Evolutionary conservation across 1,140 invertebrate species (phyloP).

Genomic region (Helicoverpa armigera): DNA sequence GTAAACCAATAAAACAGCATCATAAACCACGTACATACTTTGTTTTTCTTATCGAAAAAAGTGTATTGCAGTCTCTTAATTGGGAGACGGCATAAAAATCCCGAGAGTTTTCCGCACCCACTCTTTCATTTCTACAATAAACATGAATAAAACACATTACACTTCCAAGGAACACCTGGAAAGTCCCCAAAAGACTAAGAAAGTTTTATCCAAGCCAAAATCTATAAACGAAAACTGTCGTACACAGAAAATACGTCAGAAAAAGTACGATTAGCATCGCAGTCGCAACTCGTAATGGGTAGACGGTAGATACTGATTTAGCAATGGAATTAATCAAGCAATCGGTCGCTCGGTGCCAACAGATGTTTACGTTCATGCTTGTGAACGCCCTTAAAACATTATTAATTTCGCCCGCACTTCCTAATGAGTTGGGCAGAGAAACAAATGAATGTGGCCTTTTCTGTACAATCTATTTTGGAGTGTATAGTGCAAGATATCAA

Average conservation of each 20-base stretch:
- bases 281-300: conserved; percentile 29
- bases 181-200: neutral
- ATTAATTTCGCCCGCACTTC: conserved; percentile 35
- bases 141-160: neutral
- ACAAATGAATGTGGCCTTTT: conserved; percentile 18
- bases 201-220: conserved; percentile 18
- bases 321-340: conserved; percentile 61
- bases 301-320: conserved; percentile 47
- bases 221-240: conserved; percentile 1
- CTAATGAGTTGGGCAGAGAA: conserved; percentile 23
- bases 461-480: neutral
- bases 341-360: conserved; percentile 56
- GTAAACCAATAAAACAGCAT: no score
- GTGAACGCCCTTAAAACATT: conserved; percentile 27
- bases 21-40: no score
- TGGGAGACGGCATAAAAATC: no score
- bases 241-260: conserved; percentile 30
- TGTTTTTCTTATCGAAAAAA: no score
- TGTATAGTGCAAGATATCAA: neutral
- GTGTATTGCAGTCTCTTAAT: no score
- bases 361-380: conserved; percentile 37
- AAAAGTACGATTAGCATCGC: conserved; percentile 35
- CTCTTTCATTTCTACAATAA: neutral
- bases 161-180: neutral
- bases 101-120: neutral